Base-by-base conservation (phyloP, 2,113 vertebrate species). In the Alethe castanea region DNA sequence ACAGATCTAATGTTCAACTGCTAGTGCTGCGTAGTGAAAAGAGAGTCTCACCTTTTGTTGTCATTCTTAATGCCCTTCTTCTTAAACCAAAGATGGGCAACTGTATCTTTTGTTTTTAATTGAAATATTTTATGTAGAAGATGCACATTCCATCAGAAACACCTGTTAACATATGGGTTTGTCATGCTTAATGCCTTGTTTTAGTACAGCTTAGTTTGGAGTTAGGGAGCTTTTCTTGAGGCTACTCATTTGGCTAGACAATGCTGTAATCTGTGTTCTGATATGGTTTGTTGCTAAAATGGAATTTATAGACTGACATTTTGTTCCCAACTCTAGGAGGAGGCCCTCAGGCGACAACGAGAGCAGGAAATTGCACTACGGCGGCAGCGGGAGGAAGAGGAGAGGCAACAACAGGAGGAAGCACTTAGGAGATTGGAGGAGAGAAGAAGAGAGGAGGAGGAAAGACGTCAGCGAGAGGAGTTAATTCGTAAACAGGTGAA, bases 381-480 rank as follows among this genome's bases (percentile, higher is more conserved):
- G 45, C 96, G 99, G 50, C 99, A 99, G 95, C 98, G 98, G 89
- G 99, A 99, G 88, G 99, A 99, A 82, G 99, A 99, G 88, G 99
- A 99, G 91, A 96, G 99, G 77, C 97, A 98, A 90, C 99, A 99
- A 44, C 99, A 99, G 86, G 99, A 99, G 90, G 99, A 99, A 95
- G 98, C 98, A 73, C 98, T 98, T 60, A 98, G 99, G 74, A 98
- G 98, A 86, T 78, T 99, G 83, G 99, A 99, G 90, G 99, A 99
- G 89, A 98, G 98, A 53, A 98, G 98, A 90, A 98, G 98, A 97
- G 99, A 99, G 88, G 99, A 99, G 69, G 99, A 99, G 69, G 99
- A 99, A 73, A 98, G 98, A 56, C 98, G 98, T 72, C 98, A 99
- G 97, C 98, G 98, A 67, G 99, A 99, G 94, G 99, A 99, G 76